phyloP scores from a whole-genome alignment of 2,113 vertebrate genomes.

The Semnornis frantzii region DNA sequence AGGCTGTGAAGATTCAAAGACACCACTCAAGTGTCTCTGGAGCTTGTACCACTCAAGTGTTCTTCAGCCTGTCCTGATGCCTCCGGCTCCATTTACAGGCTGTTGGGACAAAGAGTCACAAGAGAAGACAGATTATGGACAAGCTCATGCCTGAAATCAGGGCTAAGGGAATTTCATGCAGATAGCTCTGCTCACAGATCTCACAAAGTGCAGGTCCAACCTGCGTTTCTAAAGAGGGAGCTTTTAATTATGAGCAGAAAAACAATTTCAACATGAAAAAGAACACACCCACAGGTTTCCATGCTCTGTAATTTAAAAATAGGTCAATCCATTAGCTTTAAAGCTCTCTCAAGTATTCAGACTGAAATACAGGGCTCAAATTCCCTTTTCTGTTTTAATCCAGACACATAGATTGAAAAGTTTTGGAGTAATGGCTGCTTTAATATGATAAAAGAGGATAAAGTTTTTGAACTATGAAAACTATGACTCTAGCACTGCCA shows the following conservation, averaged over 20 bases:
- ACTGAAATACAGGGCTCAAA: background rate
- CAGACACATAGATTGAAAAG: background rate
- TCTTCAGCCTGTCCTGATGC: background rate
- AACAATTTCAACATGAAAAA: slow-evolving; percentile 50
- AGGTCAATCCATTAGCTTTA: background rate
- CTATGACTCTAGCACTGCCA: background rate
- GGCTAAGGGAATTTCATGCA: background rate
- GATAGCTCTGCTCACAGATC: background rate
- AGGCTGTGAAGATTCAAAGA: background rate
- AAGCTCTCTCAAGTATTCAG: slow-evolving; percentile 7
- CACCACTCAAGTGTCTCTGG: background rate
- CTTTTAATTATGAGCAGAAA: slow-evolving; percentile 15
- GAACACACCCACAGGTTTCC: slow-evolving; percentile 37
- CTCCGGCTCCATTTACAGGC: background rate
- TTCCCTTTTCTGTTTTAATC: slow-evolving; percentile 6
- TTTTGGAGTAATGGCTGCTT: background rate
- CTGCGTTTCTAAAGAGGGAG: background rate
- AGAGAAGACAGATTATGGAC: background rate
- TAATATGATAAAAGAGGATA: background rate
- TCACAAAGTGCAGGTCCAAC: background rate
- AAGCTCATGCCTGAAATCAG: background rate
- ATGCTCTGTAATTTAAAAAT: slow-evolving; percentile 25
- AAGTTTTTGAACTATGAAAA: slow-evolving; percentile 48
- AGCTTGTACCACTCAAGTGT: background rate
- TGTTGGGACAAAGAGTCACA: background rate